Base-by-base conservation (phyloP, 1,140 invertebrate genomes). In the Drosophila takahashii region DNA sequence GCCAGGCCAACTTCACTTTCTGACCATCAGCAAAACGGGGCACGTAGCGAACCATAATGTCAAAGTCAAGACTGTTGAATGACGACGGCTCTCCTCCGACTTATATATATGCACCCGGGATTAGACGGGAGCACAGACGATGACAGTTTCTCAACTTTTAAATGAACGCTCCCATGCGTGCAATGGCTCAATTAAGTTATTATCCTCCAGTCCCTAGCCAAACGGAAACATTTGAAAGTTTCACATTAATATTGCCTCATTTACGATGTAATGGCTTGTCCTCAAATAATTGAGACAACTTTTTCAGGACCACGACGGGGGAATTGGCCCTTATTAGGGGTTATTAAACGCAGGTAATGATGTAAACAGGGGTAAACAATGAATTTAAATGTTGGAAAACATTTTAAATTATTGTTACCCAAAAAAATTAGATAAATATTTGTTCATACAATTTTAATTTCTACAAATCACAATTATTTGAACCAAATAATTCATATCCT, bases 171-270 rank as follows among this genome's bases (percentile, higher is more conserved):
- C 60, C 70, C 83, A 79, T 86, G 81, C 83, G 65, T 87, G 83
- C 75, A 50, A 79, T 67, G 57, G 57, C 75, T 87, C 81, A 86
- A 86, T 86, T 87, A 86, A 86, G 75, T 81, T 87, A 87, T 87
- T 87, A 86, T 45, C 37, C 58, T 57, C 53, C 57, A 54, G 42
- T 39, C 58, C 62, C 59, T 8, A 39, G 51, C 22, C 29, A 39
- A 77, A 78, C 47, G 59, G 48, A 66, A 81, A 67, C 67, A 60
- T 54, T 81, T 72, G 42, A 75, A 86, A 86, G 75, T 75, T 81
- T 54, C 56, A 71, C 74, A 62, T 51, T 83, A 86, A 77, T 86
- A 73, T 73, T 62, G 53, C 44, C 67, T 67, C 64, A 81, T 81
- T 81, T 84, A 65, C 53, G 37, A 61, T 61, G 51, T 81, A 81